Conservation (phyloP, 2,888 invertebrate species). For the Ischnura elegans region DNA sequence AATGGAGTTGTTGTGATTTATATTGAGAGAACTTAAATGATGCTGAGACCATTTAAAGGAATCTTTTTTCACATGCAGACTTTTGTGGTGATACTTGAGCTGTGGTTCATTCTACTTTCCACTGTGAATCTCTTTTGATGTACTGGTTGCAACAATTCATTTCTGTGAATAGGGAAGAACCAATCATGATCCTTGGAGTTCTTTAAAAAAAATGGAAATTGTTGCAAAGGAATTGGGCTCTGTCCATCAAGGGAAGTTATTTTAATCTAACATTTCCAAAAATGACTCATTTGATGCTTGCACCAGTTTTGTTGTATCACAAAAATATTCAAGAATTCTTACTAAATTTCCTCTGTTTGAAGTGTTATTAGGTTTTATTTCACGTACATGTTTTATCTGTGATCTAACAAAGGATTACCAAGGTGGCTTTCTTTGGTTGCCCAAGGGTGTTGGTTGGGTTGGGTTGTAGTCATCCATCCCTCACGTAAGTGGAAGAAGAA, state of each 20-base stretch:
- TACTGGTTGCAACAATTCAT: conserved; percentile 58
- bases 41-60: conserved; percentile 54
- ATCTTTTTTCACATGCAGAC: conserved; percentile 60
- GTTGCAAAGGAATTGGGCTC: conserved; percentile 57
- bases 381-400: conserved; percentile 57
- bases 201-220: conserved; percentile 27
- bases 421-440: conserved; percentile 67
- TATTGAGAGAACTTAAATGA: conserved; percentile 54
- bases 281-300: conserved; percentile 56
- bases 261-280: conserved; percentile 49
- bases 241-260: conserved; percentile 2
- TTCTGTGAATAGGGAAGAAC: conserved; percentile 57
- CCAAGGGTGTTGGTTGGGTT: conserved; percentile 54
- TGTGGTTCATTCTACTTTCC: conserved; percentile 61
- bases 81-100: conserved; percentile 65
- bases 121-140: conserved; percentile 62
- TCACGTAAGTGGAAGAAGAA: conserved; percentile 54
- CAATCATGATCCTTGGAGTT: not conserved
- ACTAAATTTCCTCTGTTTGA: conserved; percentile 60
- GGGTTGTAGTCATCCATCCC: conserved; percentile 61
- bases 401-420: conserved; percentile 62
- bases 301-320: conserved; percentile 28
- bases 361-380: conserved; percentile 57
- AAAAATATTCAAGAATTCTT: conserved; percentile 32
- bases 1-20: conserved; percentile 63